These are phyloP conservation scores for Chromobotia macracanthus DNA, from an alignment of 2,797 vertebrate genomes.

Conservation along the genomic window DNA sequence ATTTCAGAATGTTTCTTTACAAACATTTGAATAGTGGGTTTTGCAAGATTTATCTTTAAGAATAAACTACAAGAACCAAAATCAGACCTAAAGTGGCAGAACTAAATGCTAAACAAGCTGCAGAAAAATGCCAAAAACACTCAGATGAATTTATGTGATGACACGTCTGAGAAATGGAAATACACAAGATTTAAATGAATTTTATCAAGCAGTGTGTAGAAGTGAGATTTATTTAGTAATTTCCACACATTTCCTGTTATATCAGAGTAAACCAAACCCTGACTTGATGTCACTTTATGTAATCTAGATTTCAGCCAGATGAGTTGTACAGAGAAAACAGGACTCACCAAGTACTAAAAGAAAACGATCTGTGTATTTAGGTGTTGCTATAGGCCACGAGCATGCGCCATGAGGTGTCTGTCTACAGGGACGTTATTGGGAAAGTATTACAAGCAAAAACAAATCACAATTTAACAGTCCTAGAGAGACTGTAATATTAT, in stretches of 20 bases:
- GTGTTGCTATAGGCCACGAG: not conserved
- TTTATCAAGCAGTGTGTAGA: not conserved
- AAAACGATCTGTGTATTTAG: not conserved
- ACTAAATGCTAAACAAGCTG: too few species aligned
- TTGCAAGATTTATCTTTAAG: not conserved
- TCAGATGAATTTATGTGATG: too few species aligned
- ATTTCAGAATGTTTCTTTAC: not conserved
- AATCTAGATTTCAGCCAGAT: not conserved
- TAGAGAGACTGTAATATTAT: not conserved
- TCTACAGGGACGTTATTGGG: constrained; percentile 21
- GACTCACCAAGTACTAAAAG: not conserved
- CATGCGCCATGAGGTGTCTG: not conserved
- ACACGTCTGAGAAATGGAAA: not conserved
- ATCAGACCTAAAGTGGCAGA: too few species aligned
- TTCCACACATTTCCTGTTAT: not conserved
- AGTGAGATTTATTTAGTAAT: not conserved
- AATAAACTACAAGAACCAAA: too few species aligned
- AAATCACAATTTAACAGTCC: not conserved
- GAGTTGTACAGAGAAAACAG: not conserved
- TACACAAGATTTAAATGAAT: not conserved
- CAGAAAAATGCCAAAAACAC: too few species aligned
- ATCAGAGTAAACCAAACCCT: not conserved
- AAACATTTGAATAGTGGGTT: not conserved
- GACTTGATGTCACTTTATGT: not conserved
- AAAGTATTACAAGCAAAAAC: constrained; percentile 38